phyloP scores from a whole-genome alignment of 2,113 vertebrate species.

The Psophia crepitans region DNA sequence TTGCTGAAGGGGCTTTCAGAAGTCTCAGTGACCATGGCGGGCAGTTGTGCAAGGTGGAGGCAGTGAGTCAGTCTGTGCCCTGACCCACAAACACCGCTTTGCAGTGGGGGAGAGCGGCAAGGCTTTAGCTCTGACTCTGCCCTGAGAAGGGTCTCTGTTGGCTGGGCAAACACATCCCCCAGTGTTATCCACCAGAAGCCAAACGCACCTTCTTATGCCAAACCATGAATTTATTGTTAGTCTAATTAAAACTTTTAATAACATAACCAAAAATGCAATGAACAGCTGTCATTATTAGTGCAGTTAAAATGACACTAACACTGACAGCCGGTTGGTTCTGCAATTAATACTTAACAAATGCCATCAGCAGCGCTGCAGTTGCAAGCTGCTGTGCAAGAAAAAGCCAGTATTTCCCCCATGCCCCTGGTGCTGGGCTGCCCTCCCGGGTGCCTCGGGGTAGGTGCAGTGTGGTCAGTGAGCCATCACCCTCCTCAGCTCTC shows the following conservation, averaged over 20 bases:
- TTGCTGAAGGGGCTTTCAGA: neutral
- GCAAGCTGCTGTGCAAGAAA: neutral
- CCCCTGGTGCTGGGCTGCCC: neutral
- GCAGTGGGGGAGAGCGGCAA: neutral
- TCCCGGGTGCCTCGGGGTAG: neutral
- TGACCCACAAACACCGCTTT: neutral
- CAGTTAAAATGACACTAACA: neutral
- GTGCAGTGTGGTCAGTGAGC: neutral
- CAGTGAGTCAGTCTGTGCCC: neutral
- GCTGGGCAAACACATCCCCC: no score
- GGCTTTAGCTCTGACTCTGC: neutral
- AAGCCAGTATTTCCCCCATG: neutral
- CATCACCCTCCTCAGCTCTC: neutral
- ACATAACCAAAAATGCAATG: neutral
- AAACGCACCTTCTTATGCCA: neutral
- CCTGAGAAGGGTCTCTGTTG: neutral
- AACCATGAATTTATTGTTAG: neutral
- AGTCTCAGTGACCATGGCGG: rapidly evolving
- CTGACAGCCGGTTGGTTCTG: neutral
- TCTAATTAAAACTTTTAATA: neutral
- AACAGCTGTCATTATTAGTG: neutral
- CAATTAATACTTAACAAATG: neutral
- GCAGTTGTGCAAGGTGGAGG: neutral
- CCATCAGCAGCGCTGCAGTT: neutral
- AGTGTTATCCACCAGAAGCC: neutral